Conservation (phyloP, 2,797 vertebrate species). For the Dryobates pubescens region DNA sequence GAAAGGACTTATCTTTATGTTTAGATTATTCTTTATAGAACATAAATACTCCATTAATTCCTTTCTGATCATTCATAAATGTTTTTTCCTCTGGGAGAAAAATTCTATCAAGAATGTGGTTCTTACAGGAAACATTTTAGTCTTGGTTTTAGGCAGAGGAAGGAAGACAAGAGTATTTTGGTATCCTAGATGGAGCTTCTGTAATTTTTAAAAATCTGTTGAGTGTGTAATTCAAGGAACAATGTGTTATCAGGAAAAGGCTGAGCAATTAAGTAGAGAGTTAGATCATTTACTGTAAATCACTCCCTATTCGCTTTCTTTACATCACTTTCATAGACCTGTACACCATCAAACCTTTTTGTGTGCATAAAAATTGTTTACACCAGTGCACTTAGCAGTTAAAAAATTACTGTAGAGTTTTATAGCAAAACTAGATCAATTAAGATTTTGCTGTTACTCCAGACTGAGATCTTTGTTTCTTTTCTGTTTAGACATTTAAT, state of each 20-base stretch:
- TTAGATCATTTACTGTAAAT: background rate
- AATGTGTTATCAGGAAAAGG: background rate
- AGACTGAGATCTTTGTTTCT: conserved; percentile 15
- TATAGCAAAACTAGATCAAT: background rate
- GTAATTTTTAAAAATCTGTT: background rate
- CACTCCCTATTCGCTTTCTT: background rate
- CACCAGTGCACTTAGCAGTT: background rate
- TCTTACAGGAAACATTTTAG: background rate
- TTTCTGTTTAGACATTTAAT: conserved; percentile 43
- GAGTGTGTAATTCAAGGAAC: background rate
- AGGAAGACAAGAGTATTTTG: background rate
- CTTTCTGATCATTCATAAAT: background rate
- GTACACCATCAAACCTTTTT: background rate
- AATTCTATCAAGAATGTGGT: background rate
- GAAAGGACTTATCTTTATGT: background rate
- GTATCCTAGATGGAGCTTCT: background rate
- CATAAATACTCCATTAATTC: background rate
- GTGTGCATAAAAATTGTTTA: background rate
- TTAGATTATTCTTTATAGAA: background rate
- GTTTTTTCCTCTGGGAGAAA: background rate
- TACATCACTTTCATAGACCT: background rate
- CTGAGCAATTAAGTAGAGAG: background rate
- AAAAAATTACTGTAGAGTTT: background rate
- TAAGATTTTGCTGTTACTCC: background rate
- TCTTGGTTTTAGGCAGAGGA: background rate